Percentiles rank a stretch among this genome's conserved stretches.
Evolutionary conservation across 2,797 vertebrate genomes (phyloP).

Genomic region (Thunnus albacares): DNA sequence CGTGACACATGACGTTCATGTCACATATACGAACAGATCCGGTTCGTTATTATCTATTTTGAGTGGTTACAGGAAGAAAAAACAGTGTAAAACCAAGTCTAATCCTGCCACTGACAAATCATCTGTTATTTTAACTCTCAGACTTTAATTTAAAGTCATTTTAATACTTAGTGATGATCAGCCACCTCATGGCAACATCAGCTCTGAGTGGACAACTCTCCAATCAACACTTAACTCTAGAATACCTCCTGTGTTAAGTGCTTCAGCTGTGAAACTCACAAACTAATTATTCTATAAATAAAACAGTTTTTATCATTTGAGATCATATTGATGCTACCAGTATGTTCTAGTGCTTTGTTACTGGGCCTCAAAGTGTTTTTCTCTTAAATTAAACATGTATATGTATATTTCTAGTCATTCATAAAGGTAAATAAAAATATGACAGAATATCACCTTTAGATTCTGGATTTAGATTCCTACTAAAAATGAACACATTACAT

Average conservation of each 20-base stretch:
- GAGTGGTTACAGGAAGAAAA: neutral
- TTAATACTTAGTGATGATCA: neutral
- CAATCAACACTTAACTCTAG: neutral
- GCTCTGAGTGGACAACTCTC: neutral
- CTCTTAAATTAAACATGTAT: neutral
- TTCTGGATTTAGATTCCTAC: neutral
- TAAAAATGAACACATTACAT: too few species aligned
- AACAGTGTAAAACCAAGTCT: too few species aligned
- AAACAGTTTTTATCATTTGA: neutral
- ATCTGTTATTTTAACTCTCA: neutral
- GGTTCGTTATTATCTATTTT: neutral
- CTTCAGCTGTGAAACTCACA: neutral
- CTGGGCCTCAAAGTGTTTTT: neutral
- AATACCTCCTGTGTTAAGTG: neutral
- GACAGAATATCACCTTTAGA: neutral
- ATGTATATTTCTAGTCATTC: neutral
- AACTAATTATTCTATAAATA: constrained; percentile 15
- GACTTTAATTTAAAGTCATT: neutral
- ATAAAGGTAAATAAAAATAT: neutral
- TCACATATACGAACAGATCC: neutral
- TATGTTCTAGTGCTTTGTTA: neutral
- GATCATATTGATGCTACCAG: neutral
- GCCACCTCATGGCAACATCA: neutral
- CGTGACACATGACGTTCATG: neutral
- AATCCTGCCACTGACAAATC: too few species aligned